A percentile compares a stretch with the other conserved stretches of the same genome.
These are phyloP conservation scores for Oryzias dopingdopingensis DNA, from an alignment of 2,797 vertebrate genomes.

Conservation along the genomic window DNA sequence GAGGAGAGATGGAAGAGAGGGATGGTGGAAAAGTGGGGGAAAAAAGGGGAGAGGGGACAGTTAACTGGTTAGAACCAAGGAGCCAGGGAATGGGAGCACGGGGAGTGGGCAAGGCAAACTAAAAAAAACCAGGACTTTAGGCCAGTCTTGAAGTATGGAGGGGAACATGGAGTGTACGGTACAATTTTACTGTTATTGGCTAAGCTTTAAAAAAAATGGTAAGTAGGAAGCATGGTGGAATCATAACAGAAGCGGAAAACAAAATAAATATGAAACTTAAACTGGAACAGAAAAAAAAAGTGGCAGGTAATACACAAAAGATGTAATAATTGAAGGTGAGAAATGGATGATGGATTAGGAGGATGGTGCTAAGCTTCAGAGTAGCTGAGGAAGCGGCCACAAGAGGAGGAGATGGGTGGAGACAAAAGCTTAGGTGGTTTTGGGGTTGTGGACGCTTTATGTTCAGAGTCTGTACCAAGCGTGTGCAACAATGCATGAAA, in stretches of 20 bases:
- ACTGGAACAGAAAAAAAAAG: constrained; percentile 4
- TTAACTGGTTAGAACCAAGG: constrained; percentile 78
- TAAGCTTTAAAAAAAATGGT: constrained; percentile 37
- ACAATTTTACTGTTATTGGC: constrained; percentile 43
- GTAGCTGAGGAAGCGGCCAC: constrained; percentile 43
- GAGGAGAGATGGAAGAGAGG: constrained; percentile 60
- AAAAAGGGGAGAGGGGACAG: constrained; percentile 67
- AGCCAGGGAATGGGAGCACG: constrained; percentile 68
- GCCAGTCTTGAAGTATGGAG: constrained; percentile 55
- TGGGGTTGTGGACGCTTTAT: constrained; percentile 49
- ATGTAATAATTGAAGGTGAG: constrained; percentile 5
- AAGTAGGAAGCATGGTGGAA: constrained; percentile 37
- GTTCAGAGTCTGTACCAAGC: constrained; percentile 66
- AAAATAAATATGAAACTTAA: constrained; percentile 18
- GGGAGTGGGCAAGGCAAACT: constrained; percentile 60
- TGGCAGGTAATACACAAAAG: constrained; percentile 11
- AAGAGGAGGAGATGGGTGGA: constrained; percentile 65
- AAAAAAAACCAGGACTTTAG: constrained; percentile 68
- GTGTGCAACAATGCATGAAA: constrained; percentile 49
- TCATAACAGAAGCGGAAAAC: constrained; percentile 12
- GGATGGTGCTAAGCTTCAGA: constrained; percentile 58
- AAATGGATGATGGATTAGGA: constrained; percentile 4
- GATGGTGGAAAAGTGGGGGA: constrained; percentile 70
- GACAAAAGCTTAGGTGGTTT: constrained; percentile 74
- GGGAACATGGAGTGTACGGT: constrained; percentile 43